phyloP scores from a whole-genome alignment of 1,140 invertebrate genomes.

The Dreissena polymorpha region DNA sequence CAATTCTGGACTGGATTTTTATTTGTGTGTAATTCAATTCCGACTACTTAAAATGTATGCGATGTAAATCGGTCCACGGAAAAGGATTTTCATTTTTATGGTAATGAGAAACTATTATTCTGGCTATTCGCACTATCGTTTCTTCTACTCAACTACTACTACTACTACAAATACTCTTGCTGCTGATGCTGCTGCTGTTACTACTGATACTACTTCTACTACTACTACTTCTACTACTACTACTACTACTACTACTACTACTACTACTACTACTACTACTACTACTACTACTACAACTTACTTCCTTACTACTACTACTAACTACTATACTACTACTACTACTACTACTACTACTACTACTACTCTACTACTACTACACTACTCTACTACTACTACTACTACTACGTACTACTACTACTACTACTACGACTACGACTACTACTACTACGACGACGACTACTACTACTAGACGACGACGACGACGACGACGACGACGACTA shows the following conservation, averaged over 20 bases:
- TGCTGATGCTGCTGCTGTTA: not conserved
- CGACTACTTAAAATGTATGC: no score
- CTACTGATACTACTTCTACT: slow-evolving; percentile 15
- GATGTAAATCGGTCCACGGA: no score
- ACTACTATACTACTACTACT: not conserved
- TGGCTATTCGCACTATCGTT: not conserved
- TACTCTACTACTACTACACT: slow-evolving; percentile 17
- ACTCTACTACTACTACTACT: no score
- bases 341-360: slow-evolving; percentile 18
- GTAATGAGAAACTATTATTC: not conserved
- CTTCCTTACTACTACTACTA: not conserved
- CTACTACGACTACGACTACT: slow-evolving; percentile 12
- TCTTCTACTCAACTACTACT: not conserved
- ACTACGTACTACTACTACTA: no score
- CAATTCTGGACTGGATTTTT: no score
- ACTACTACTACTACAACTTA: slow-evolving; percentile 17
- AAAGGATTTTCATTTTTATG: no score
- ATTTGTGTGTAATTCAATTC: no score
- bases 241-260: slow-evolving; percentile 28
- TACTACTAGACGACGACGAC: no score
- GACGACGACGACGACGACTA: no score
- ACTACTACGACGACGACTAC: not conserved
- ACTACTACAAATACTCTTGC: not conserved
- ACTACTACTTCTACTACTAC: slow-evolving; percentile 25
- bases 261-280: slow-evolving; percentile 26